A percentile compares a stretch with the other conserved stretches of the same genome.
These are phyloP conservation scores for Hemaris fuciformis DNA, from an alignment of 2,888 invertebrate genomes.

Conservation along the genomic window DNA sequence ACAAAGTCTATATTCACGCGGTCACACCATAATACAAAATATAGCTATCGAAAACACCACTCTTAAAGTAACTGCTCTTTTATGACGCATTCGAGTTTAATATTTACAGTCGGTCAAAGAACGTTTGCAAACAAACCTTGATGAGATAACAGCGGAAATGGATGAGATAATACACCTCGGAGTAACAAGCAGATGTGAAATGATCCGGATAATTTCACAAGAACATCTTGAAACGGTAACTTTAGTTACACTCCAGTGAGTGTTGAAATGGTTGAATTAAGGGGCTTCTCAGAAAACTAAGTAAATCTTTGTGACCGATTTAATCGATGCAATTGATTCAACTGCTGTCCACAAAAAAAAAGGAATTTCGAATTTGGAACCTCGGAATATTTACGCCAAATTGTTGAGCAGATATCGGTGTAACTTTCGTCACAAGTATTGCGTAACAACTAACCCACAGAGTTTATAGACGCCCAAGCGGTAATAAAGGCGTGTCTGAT, in stretches of 20 bases:
- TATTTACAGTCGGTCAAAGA: conserved; percentile 19
- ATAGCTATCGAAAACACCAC: no score
- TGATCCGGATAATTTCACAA: conserved; percentile 46
- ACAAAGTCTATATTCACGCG: neutral
- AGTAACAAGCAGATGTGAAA: conserved; percentile 44
- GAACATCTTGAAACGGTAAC: conserved; percentile 39
- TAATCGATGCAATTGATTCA: conserved; percentile 18
- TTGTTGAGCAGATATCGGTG: neutral
- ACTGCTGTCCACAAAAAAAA: conserved; percentile 14
- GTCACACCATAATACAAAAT: no score
- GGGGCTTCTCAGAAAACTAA: conserved; percentile 34
- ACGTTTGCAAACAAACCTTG: conserved; percentile 33
- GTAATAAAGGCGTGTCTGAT: neutral
- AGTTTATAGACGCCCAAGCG: neutral
- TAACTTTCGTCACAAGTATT: neutral
- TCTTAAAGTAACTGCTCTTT: conserved; percentile 18
- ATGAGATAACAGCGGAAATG: conserved; percentile 57
- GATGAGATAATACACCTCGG: conserved; percentile 51
- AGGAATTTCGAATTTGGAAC: neutral
- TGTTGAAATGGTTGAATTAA: conserved; percentile 24
- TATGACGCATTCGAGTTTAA: conserved; percentile 22
- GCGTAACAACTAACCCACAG: neutral
- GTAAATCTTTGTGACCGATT: conserved; percentile 24
- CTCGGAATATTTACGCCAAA: neutral
- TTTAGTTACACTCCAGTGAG: conserved; percentile 36